These are phyloP conservation scores for Anastrepha obliqua DNA, from an alignment of 1,140 invertebrate species.

Conservation along the genomic window DNA sequence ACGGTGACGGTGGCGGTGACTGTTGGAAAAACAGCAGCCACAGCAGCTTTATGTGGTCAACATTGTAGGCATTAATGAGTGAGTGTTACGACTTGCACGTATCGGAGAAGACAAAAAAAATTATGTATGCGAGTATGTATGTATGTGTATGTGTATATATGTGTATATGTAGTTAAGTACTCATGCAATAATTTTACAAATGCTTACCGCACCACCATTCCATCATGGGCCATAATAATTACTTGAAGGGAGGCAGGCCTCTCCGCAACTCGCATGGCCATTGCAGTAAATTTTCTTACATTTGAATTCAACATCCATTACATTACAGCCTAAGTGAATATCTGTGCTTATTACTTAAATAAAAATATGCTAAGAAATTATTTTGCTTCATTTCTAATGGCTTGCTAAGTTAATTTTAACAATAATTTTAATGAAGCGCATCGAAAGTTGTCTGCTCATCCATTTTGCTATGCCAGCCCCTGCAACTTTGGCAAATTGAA, in stretches of 20 bases:
- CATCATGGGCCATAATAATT: not conserved
- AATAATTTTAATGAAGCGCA: not conserved
- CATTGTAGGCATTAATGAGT: not conserved
- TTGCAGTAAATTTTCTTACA: not conserved
- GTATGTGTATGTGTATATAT: not conserved
- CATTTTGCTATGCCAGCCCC: not conserved
- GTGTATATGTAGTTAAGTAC: too few relatives aligned
- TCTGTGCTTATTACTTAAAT: too few relatives aligned
- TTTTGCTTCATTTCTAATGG: not conserved
- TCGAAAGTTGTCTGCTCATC: not conserved
- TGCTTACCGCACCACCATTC: not conserved
- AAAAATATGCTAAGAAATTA: not conserved
- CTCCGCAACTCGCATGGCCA: constrained; percentile 5
- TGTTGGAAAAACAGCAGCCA: not conserved
- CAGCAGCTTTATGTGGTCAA: constrained; percentile 13
- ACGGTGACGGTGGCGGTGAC: not conserved
- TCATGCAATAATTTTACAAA: not conserved
- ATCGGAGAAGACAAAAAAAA: not conserved
- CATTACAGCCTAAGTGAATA: not conserved
- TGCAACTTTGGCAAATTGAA: constrained; percentile 26
- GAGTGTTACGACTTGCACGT: constrained; percentile 30
- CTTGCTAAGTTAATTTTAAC: not conserved
- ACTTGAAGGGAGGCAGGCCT: not conserved
- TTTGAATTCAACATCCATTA: constrained; percentile 5
- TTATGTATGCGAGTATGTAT: not conserved